Evolutionary conservation across 1,140 invertebrate species (phyloP).

Genomic region (Phortica variegata): DNA sequence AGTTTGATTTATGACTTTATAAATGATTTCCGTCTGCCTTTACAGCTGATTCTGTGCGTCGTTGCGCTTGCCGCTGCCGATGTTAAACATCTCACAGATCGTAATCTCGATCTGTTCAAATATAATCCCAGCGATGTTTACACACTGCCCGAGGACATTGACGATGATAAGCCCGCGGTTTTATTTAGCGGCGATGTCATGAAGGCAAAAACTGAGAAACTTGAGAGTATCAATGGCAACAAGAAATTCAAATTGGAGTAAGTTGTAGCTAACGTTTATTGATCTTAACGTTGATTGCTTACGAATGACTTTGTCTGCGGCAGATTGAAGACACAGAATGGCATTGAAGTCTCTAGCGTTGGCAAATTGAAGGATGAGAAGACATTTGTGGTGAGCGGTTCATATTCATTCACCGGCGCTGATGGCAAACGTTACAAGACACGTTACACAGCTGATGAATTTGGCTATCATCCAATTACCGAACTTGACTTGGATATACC

Average conservation of each 20-base stretch:
- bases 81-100: constrained; percentile 46
- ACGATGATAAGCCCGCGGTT: constrained; percentile 53
- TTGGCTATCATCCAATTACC: constrained; percentile 55
- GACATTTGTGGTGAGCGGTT: constrained; percentile 62
- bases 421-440: constrained; percentile 64
- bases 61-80: constrained; percentile 38
- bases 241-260: constrained; percentile 54
- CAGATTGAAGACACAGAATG: constrained; percentile 55
- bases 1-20: background rate
- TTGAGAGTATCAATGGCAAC: constrained; percentile 43
- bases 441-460: constrained; percentile 54
- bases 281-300: background rate
- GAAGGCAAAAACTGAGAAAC: constrained; percentile 48
- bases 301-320: background rate
- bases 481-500: constrained; percentile 54
- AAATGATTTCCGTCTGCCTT: constrained; percentile 2
- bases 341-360: constrained; percentile 50
- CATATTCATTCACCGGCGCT: constrained; percentile 64
- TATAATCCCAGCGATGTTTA: constrained; percentile 50
- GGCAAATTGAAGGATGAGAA: constrained; percentile 55
- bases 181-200: constrained; percentile 46
- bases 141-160: constrained; percentile 52
- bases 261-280: constrained; percentile 14
- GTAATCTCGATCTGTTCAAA: constrained; percentile 51
- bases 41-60: constrained; percentile 39